These are phyloP conservation scores for Penaeus indicus DNA, from an alignment of 1,140 invertebrate species.

Conservation along the genomic window DNA sequence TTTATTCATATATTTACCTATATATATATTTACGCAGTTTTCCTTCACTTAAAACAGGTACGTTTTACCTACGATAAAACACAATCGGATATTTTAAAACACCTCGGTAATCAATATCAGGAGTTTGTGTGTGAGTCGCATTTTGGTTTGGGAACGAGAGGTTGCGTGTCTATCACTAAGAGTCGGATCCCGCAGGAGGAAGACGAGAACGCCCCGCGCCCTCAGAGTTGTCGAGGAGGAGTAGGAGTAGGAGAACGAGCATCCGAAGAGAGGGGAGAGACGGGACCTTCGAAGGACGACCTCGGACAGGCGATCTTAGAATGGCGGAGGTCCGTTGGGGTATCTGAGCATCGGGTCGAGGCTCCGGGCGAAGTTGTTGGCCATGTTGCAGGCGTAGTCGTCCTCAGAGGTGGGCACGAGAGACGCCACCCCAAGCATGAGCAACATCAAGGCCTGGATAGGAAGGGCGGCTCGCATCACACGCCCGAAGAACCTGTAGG, in stretches of 20 bases:
- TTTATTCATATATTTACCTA: conserved; percentile 39
- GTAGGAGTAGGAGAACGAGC: background rate
- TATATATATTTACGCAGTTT: conserved; percentile 35
- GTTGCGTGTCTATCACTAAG: background rate
- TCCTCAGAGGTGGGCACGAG: conserved; percentile 88
- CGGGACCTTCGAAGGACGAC: background rate
- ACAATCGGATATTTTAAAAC: too few species aligned
- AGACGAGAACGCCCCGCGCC: background rate
- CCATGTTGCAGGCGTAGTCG: conserved; percentile 85
- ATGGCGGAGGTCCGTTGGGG: conserved; percentile 89
- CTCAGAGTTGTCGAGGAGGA: background rate
- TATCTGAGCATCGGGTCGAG: conserved; percentile 89
- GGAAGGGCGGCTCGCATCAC: conserved; percentile 90
- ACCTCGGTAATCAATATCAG: too few species aligned
- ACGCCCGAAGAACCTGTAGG: conserved; percentile 86
- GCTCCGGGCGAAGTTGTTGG: conserved; percentile 79
- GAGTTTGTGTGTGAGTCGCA: too few species aligned
- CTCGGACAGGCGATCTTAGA: conserved; percentile 73
- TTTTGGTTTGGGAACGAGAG: too few species aligned
- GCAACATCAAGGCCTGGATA: conserved; percentile 83
- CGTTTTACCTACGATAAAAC: conserved; percentile 1
- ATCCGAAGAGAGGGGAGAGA: background rate
- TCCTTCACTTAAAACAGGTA: conserved; percentile 26
- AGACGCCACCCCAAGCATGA: conserved; percentile 89
- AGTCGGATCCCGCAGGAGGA: background rate